Conservation (phyloP, 2,888 invertebrate species). For the Acanthosepion esculentum region DNA sequence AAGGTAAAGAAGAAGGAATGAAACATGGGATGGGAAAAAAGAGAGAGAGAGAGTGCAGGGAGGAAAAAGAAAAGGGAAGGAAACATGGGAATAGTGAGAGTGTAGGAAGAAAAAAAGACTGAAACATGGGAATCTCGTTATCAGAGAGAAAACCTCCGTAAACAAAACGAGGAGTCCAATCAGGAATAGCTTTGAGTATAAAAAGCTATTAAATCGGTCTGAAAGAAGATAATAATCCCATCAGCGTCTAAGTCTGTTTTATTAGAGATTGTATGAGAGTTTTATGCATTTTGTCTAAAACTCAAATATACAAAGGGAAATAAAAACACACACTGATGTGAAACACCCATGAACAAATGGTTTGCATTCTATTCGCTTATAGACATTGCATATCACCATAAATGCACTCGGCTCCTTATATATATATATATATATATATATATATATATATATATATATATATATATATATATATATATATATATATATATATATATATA, state of each 20-base stretch:
- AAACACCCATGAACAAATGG: too few relatives aligned
- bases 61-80: not conserved
- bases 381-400: too few relatives aligned
- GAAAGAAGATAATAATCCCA: not conserved
- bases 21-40: too few relatives aligned
- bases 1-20: too few relatives aligned
- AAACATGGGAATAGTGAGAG: not conserved
- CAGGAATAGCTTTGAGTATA: not conserved
- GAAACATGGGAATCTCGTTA: not conserved
- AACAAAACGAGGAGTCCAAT: not conserved
- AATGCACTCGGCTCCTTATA: not conserved
- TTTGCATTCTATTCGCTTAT: too few relatives aligned
- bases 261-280: not conserved
- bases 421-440: not conserved
- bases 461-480: not conserved
- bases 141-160: not conserved
- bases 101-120: not conserved
- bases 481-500: conserved; percentile 24
- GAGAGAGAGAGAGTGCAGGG: too few relatives aligned
- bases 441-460: conserved; percentile 14
- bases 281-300: not conserved
- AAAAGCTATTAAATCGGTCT: not conserved
- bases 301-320: not conserved
- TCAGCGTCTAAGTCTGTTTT: not conserved
- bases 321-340: too few relatives aligned